These are phyloP conservation scores for Anarrhichthys ocellatus DNA, from an alignment of 2,113 vertebrate genomes.

Conservation along the genomic window DNA sequence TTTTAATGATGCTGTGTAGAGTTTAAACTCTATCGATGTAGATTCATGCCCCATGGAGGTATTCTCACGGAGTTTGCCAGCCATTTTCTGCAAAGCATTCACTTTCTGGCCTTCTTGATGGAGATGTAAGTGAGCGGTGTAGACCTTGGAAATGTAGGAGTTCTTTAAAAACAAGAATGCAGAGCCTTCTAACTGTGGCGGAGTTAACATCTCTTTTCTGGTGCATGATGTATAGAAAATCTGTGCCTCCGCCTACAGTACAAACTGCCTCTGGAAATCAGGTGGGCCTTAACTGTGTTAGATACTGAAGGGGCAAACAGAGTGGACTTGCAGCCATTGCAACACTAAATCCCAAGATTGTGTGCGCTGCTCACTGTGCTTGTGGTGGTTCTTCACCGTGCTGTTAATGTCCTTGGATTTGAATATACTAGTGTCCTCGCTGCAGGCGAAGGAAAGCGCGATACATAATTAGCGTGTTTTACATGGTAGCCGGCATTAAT, in stretches of 20 bases:
- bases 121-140: neutral
- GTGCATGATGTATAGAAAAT: neutral
- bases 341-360: neutral
- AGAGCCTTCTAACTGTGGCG: neutral
- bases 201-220: neutral
- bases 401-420: conserved; percentile 1
- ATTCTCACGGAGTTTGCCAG: neutral
- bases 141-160: neutral
- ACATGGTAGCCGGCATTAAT: neutral
- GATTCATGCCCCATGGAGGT: neutral
- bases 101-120: conserved; percentile 8
- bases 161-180: neutral
- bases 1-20: neutral
- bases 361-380: neutral
- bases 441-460: neutral
- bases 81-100: neutral
- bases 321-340: neutral
- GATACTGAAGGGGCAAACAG: neutral
- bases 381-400: neutral
- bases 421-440: neutral
- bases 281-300: neutral
- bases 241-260: neutral
- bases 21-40: neutral
- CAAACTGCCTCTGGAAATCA: neutral
- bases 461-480: conserved; percentile 12